phyloP scores from a whole-genome alignment of 92 coral and sea anemone genomes.

The Micromussa lordhowensis region DNA sequence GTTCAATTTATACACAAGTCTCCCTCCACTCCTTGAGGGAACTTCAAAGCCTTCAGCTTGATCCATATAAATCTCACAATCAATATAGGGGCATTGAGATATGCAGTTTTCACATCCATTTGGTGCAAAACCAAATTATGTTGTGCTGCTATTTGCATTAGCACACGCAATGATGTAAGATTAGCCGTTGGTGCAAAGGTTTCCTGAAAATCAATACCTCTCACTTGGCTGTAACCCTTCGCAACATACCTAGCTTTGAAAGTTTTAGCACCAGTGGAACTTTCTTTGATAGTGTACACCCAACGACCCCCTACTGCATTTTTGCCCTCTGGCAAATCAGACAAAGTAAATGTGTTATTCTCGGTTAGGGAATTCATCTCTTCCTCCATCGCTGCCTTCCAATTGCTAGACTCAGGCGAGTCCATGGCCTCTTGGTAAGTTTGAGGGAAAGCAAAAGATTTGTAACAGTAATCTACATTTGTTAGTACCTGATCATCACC shows the following conservation, averaged over 20 bases:
- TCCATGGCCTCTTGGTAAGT: constrained; percentile 45
- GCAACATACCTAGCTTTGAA: constrained; percentile 65
- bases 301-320: constrained; percentile 68
- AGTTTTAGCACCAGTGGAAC: constrained; percentile 56
- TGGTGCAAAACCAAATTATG: constrained; percentile 64
- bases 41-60: constrained; percentile 73
- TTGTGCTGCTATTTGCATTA: constrained; percentile 60
- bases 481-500: not conserved
- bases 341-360: constrained; percentile 53
- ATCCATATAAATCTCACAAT: constrained; percentile 64
- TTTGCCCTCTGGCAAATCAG: constrained; percentile 42
- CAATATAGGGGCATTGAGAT: constrained; percentile 64
- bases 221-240: constrained; percentile 34
- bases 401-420: constrained; percentile 47
- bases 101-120: constrained; percentile 74
- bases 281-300: constrained; percentile 56
- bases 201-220: too few species aligned
- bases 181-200: constrained; percentile 60
- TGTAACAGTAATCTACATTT: constrained; percentile 42
- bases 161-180: constrained; percentile 57
- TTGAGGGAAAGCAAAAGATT: constrained; percentile 41
- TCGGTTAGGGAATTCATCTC: constrained; percentile 52
- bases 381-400: constrained; percentile 62
- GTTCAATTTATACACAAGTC: not conserved
- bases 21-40: not conserved